Percentiles rank a stretch among this genome's conserved stretches.
Evolutionary conservation across 2,113 vertebrate genomes (phyloP).

Genomic region (Petrocephalus microphthalmus): DNA sequence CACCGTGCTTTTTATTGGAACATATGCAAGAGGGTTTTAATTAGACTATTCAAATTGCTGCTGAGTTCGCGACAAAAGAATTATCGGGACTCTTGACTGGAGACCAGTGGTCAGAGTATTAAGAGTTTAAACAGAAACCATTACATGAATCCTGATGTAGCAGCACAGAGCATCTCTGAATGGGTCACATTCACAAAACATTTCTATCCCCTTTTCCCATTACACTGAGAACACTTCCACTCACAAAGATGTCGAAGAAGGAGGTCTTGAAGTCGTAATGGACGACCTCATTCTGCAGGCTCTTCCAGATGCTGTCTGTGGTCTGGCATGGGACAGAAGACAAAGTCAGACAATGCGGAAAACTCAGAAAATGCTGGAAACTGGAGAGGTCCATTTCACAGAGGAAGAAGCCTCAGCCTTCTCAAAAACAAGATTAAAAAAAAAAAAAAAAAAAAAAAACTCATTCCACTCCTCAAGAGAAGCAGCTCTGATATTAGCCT

Average conservation of each 20-base stretch:
- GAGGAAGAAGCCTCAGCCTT: not conserved
- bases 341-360: not conserved
- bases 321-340: slow-evolving; percentile 55
- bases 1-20: not conserved
- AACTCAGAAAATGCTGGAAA: not conserved
- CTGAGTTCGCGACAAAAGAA: not conserved
- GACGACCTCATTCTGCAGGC: slow-evolving; percentile 73
- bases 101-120: not conserved
- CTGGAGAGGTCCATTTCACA: not conserved
- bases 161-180: not conserved
- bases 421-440: not conserved
- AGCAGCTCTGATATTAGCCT: not conserved
- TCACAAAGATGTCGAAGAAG: slow-evolving; percentile 97
- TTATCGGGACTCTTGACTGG: not conserved
- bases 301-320: slow-evolving; percentile 69
- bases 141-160: not conserved
- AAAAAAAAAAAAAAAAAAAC: no score
- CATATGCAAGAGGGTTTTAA: not conserved
- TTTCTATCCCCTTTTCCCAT: not conserved
- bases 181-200: not conserved
- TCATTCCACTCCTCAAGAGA: not conserved
- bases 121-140: not conserved
- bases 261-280: slow-evolving; percentile 74
- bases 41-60: not conserved
- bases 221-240: slow-evolving; percentile 42